Evolutionary conservation across 2,888 invertebrate species (phyloP).

Genomic region (Syritta pipiens): DNA sequence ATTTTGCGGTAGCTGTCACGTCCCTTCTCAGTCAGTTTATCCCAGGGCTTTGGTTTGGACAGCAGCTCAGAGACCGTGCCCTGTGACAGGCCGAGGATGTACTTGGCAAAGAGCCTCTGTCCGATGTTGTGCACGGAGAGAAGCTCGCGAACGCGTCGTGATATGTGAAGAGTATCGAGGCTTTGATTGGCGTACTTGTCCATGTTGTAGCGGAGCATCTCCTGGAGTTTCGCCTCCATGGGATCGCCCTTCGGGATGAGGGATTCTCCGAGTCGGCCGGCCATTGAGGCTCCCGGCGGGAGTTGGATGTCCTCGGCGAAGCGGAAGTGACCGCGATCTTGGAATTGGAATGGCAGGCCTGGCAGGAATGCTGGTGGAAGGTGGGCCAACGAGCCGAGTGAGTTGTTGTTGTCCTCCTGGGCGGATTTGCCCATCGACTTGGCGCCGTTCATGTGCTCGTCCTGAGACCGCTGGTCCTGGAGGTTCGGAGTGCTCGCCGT

Average conservation of each 20-base stretch:
- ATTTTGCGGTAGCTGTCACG: conserved; percentile 99
- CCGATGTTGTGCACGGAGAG: conserved; percentile 99
- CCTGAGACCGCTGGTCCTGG: conserved; percentile 73
- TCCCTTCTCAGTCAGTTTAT: conserved; percentile 99
- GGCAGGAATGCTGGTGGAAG: conserved; percentile 80
- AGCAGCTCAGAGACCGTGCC: conserved; percentile 99
- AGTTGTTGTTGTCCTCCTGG: conserved; percentile 76
- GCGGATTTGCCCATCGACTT: conserved; percentile 71
- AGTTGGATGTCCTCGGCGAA: conserved; percentile 91
- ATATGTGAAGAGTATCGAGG: conserved; percentile 96
- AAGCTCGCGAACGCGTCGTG: conserved; percentile 94
- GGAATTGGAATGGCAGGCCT: conserved; percentile 86
- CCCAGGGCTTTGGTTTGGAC: conserved; percentile 99
- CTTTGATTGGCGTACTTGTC: conserved; percentile 96
- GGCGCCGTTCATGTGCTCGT: conserved; percentile 74
- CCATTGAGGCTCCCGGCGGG: conserved; percentile 88
- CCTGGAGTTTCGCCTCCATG: conserved; percentile 95
- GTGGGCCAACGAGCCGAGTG: conserved; percentile 72
- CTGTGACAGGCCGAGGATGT: conserved; percentile 96
- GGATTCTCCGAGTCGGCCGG: conserved; percentile 91
- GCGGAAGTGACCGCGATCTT: conserved; percentile 89
- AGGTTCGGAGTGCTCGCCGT: conserved; percentile 80
- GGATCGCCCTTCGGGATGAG: conserved; percentile 95
- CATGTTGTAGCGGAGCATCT: conserved; percentile 96
- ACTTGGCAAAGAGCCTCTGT: conserved; percentile 98